phyloP scores from a whole-genome alignment of 2,888 invertebrate genomes.

The Tiliacea aurago region DNA sequence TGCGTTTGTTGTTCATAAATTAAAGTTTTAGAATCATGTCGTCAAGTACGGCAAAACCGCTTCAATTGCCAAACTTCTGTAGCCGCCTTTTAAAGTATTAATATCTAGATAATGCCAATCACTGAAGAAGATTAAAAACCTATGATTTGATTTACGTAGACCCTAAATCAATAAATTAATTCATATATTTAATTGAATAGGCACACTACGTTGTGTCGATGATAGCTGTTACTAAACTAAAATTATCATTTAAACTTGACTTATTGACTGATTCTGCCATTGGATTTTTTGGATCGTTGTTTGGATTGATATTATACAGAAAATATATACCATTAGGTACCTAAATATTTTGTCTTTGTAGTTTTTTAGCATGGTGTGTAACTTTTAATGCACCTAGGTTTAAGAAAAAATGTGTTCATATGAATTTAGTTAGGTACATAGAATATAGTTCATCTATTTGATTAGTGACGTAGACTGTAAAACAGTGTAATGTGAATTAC shows the following conservation, averaged over 20 bases:
- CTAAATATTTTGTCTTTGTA: constrained; percentile 73
- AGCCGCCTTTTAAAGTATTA: constrained; percentile 17
- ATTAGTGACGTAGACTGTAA: constrained; percentile 85
- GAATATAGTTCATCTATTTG: constrained; percentile 82
- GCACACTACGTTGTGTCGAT: neutral
- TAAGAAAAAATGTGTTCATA: constrained; percentile 90
- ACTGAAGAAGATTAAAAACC: constrained; percentile 5
- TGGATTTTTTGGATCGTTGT: too few relatives aligned
- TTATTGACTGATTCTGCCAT: constrained; percentile 65
- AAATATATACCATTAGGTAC: constrained; percentile 68
- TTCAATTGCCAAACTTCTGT: constrained; percentile 26
- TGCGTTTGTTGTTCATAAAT: constrained; percentile 22
- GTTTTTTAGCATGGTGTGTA: constrained; percentile 82
- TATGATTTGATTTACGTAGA: constrained; percentile 7
- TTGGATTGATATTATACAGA: constrained; percentile 67
- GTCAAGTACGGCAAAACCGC: constrained; percentile 15
- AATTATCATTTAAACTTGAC: constrained; percentile 47
- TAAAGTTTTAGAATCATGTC: constrained; percentile 14
- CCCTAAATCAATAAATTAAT: neutral
- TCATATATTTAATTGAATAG: neutral
- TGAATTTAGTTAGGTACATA: constrained; percentile 88
- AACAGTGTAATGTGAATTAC: constrained; percentile 83
- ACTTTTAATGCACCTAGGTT: constrained; percentile 83
- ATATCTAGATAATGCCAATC: constrained; percentile 1
- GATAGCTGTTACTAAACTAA: constrained; percentile 9